Conservation (phyloP, 2,797 vertebrate genomes). For the Chromobotia macracanthus region DNA sequence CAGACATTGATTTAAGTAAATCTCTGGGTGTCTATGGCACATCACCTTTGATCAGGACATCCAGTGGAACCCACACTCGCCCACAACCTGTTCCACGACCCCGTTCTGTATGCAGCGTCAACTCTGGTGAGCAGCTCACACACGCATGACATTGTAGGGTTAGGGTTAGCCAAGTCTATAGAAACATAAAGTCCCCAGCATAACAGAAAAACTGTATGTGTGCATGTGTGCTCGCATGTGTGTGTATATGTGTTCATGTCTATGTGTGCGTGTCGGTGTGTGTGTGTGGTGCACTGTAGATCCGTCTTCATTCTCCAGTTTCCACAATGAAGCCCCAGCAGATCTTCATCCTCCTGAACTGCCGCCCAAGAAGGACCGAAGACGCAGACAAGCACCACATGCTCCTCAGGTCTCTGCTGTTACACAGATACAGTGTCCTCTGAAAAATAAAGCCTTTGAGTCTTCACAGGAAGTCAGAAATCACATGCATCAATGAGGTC, state of each 20-base stretch:
- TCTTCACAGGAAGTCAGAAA: neutral
- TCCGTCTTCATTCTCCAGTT: constrained; percentile 66
- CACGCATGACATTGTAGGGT: no score
- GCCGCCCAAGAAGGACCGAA: constrained; percentile 75
- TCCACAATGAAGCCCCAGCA: constrained; percentile 46
- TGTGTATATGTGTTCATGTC: no score
- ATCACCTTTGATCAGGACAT: constrained; percentile 75
- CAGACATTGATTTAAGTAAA: constrained; percentile 71
- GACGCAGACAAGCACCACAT: constrained; percentile 60
- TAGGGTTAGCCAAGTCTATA: no score
- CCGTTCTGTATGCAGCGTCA: constrained; percentile 65
- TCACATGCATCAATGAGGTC: neutral
- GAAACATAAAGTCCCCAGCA: neutral
- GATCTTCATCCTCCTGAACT: constrained; percentile 75
- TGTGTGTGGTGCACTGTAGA: constrained; percentile 60
- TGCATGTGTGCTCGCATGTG: no score
- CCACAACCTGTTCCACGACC: constrained; percentile 60
- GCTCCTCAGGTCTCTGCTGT: constrained; percentile 54
- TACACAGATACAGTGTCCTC: neutral
- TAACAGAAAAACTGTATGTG: neutral
- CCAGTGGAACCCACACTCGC: constrained; percentile 78
- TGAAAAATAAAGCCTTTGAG: no score
- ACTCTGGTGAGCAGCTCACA: constrained; percentile 77
- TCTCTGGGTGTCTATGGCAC: constrained; percentile 57
- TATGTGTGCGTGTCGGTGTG: no score